Percentiles rank a stretch among this genome's conserved stretches.
Evolutionary conservation across 2,888 invertebrate genomes (phyloP).

Genomic region (Halictus ligatus): DNA sequence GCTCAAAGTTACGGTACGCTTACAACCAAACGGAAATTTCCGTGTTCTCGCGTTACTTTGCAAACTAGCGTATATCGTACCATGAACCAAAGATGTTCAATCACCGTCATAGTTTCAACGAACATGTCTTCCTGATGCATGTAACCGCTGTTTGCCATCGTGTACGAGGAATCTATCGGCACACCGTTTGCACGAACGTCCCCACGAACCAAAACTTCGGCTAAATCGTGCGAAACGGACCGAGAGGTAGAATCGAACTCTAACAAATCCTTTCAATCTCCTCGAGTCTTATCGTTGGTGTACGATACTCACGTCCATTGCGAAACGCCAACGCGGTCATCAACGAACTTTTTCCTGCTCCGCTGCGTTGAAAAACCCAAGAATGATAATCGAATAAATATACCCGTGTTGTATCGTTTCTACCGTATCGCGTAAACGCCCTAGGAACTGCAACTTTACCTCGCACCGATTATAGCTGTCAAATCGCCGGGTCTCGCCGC

Average conservation of each 20-base stretch:
- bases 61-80: slow-evolving; percentile 82
- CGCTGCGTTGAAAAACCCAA: slow-evolving; percentile 85
- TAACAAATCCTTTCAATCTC: neutral
- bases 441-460: slow-evolving; percentile 85
- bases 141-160: slow-evolving; percentile 93
- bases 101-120: slow-evolving; percentile 92
- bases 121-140: slow-evolving; percentile 97
- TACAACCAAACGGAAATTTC: neutral
- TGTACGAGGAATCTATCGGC: slow-evolving; percentile 88
- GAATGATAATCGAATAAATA: neutral
- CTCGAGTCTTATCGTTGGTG: neutral
- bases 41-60: neutral
- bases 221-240: slow-evolving; percentile 29
- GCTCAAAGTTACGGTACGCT: neutral
- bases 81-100: slow-evolving; percentile 95
- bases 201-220: slow-evolving; percentile 90
- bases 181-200: slow-evolving; percentile 92
- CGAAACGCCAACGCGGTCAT: slow-evolving; percentile 93
- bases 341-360: slow-evolving; percentile 95
- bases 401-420: neutral
- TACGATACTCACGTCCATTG: slow-evolving; percentile 88
- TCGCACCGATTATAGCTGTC: slow-evolving; percentile 94
- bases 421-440: neutral
- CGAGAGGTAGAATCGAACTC: neutral
- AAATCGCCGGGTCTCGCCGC: slow-evolving; percentile 92